phyloP scores from a whole-genome alignment of 2,797 vertebrate genomes.

The Rhynchotus rufescens region DNA sequence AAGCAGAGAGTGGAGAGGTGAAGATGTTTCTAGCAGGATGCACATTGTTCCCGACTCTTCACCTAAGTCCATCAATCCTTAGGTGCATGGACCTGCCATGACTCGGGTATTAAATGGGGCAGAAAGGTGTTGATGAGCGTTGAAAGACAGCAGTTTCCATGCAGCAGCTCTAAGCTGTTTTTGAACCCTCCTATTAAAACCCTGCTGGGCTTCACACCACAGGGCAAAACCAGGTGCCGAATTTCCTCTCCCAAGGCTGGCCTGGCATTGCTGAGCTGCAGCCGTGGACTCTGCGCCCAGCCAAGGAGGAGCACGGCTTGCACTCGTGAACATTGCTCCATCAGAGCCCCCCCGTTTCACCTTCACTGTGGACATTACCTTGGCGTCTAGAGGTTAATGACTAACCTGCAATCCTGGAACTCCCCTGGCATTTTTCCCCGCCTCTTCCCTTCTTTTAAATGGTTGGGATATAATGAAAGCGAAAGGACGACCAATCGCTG shows the following conservation, averaged over 20 bases:
- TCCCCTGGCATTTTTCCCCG: rapidly evolving
- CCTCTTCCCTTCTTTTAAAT: not conserved
- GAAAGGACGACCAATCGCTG: not conserved
- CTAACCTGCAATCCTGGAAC: not conserved
- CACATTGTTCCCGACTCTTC: not conserved
- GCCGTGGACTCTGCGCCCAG: too few species aligned
- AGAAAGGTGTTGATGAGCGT: not conserved
- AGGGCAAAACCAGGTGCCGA: not conserved
- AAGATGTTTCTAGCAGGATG: not conserved
- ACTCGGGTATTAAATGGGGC: not conserved
- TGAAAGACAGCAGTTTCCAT: not conserved
- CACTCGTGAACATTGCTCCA: not conserved
- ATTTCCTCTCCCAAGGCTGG: not conserved
- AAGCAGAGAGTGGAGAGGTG: not conserved
- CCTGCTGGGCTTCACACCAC: rapidly evolving
- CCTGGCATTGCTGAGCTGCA: not conserved
- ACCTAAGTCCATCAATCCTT: not conserved
- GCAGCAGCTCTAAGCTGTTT: not conserved
- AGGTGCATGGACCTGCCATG: rapidly evolving
- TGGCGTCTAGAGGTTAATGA: not conserved
- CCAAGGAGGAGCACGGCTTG: not conserved
- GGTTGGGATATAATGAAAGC: not conserved
- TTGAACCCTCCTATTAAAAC: not conserved
- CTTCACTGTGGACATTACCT: not conserved
- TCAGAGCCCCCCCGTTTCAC: not conserved